Conservation (phyloP, 1,140 invertebrate species). For the Dysdera silvatica region DNA sequence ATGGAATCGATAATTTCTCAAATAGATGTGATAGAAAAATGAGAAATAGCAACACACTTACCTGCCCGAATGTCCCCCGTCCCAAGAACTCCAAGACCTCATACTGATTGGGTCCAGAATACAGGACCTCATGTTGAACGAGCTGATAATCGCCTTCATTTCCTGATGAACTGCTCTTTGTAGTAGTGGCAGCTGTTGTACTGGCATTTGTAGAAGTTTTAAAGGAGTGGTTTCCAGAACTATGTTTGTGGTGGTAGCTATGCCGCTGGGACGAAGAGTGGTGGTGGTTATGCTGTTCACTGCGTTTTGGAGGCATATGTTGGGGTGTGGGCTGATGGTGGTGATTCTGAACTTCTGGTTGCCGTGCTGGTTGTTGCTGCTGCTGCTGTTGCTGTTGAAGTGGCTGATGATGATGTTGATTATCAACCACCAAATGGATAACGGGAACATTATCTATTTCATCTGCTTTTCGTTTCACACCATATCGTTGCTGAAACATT, state of each 20-base stretch:
- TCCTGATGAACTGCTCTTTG: constrained; percentile 47
- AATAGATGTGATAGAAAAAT: neutral
- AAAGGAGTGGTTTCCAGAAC: neutral
- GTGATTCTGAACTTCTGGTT: constrained; percentile 3
- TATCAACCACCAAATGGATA: constrained; percentile 1
- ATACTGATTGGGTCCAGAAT: constrained; percentile 85
- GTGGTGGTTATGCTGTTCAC: constrained; percentile 3
- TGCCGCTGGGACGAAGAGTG: constrained; percentile 1
- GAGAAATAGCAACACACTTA: constrained; percentile 34
- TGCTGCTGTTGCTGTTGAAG: constrained; percentile 1
- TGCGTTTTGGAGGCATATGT: neutral
- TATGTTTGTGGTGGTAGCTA: constrained; percentile 14
- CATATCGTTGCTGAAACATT: constrained; percentile 16
- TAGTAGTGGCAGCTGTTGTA: constrained; percentile 60
- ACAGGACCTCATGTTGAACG: constrained; percentile 95
- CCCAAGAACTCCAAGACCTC: constrained; percentile 98
- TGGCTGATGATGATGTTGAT: constrained; percentile 1
- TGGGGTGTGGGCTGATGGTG: neutral
- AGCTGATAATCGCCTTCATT: constrained; percentile 94
- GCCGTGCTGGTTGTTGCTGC: neutral
- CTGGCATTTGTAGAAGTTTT: constrained; percentile 42
- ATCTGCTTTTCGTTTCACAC: constrained; percentile 25
- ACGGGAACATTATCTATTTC: constrained; percentile 17
- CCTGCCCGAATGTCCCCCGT: constrained; percentile 95
- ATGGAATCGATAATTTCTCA: neutral